phyloP scores from a whole-genome alignment of 2,888 invertebrate species.

The Coremacera marginata region DNA sequence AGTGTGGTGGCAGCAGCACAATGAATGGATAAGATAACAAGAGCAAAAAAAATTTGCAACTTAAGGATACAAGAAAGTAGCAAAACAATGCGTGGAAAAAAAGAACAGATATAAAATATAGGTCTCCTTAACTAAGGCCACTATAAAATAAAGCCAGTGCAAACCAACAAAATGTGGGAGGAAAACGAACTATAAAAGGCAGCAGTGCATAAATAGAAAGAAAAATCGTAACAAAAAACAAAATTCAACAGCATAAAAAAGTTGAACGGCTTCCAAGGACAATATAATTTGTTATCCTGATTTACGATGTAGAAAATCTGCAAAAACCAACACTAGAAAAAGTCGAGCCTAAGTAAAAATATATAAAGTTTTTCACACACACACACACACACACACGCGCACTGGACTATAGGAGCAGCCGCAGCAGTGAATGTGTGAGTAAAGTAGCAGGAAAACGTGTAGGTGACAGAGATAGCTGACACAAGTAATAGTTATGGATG shows the following conservation, averaged over 20 bases:
- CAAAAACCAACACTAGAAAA: conserved; percentile 17
- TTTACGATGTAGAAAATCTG: conserved; percentile 42
- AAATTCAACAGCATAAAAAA: background rate
- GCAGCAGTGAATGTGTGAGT: background rate
- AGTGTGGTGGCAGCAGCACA: conserved; percentile 12
- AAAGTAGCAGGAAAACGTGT: background rate
- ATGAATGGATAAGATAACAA: background rate
- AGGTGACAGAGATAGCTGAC: background rate
- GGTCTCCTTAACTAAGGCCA: background rate
- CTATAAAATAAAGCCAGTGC: conserved; percentile 1
- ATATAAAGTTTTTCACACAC: background rate
- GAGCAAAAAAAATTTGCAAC: background rate
- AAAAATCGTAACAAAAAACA: conserved; percentile 5
- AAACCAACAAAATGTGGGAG: background rate
- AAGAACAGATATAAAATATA: conserved; percentile 18
- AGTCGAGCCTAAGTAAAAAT: conserved; percentile 18
- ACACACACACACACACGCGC: background rate
- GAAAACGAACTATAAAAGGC: background rate
- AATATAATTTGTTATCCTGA: conserved; percentile 49
- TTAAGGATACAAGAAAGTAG: conserved; percentile 1
- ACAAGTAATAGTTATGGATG: background rate
- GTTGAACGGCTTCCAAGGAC: conserved; percentile 42
- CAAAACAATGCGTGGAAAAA: conserved; percentile 7
- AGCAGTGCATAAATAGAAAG: background rate
- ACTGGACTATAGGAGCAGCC: background rate